Evolutionary conservation across 2,888 invertebrate genomes (phyloP).

Genomic region (Heteromyza rotundicornis): DNA sequence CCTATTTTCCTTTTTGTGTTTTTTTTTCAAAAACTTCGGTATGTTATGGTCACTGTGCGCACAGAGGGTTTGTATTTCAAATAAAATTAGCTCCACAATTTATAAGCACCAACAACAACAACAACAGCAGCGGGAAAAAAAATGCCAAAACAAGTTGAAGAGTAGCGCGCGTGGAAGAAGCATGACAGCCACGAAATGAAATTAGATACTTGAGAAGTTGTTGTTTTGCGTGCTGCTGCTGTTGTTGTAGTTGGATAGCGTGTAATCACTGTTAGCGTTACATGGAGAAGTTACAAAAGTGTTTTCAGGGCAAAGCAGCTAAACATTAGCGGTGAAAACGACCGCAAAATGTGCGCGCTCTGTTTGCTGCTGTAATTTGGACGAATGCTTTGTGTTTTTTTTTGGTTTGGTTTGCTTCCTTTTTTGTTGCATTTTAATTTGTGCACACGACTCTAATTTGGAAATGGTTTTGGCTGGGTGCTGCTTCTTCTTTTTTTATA

Average conservation of each 20-base stretch:
- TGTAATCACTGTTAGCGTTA: background rate
- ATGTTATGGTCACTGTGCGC: background rate
- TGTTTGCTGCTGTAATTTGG: too few species aligned
- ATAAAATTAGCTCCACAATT: constrained; percentile 1
- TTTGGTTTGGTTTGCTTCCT: too few species aligned
- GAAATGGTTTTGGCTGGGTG: too few species aligned
- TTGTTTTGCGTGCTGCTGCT: background rate
- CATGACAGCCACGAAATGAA: background rate
- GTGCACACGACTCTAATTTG: too few species aligned
- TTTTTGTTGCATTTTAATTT: too few species aligned
- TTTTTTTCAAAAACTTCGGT: background rate
- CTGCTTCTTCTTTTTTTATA: too few species aligned
- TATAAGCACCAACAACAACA: background rate
- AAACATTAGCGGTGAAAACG: background rate
- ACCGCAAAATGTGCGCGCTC: background rate
- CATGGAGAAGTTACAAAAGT: background rate
- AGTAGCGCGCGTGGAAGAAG: background rate
- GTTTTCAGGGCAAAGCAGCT: background rate
- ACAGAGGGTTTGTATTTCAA: too few species aligned
- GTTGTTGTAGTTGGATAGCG: background rate
- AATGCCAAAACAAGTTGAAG: too few species aligned
- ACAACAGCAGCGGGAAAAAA: too few species aligned
- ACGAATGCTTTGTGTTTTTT: too few species aligned
- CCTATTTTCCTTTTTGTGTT: background rate
- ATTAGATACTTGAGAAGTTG: constrained; percentile 2